Conservation (phyloP, 2,888 invertebrate species). For the Chymomyza caudatula region DNA sequence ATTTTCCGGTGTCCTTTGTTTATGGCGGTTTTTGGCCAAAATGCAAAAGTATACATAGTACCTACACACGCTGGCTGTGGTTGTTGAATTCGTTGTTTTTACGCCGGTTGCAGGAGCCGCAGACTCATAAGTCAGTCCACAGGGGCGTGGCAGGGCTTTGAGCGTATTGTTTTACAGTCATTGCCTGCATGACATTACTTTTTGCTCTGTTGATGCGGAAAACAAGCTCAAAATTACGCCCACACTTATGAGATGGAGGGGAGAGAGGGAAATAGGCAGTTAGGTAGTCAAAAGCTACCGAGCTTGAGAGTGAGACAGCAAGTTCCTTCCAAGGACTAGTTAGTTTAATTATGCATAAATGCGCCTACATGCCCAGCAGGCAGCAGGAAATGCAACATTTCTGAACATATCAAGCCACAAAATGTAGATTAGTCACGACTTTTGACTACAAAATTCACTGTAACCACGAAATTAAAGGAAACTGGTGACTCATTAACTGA, state of each 20-base stretch:
- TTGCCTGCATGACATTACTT: constrained; percentile 35
- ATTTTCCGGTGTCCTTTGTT: constrained; percentile 25
- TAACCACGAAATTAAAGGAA: too few species aligned
- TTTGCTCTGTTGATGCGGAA: constrained; percentile 64
- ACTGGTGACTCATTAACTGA: too few species aligned
- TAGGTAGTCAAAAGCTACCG: not conserved
- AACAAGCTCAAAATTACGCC: constrained; percentile 52
- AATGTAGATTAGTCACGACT: too few species aligned
- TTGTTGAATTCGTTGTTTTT: constrained; percentile 14
- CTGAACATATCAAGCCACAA: not conserved
- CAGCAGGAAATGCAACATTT: not conserved
- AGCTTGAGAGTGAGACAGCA: too few species aligned
- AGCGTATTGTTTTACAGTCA: constrained; percentile 53
- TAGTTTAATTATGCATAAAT: constrained; percentile 69
- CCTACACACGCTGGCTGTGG: not conserved
- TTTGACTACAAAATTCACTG: too few species aligned
- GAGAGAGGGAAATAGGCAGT: not conserved
- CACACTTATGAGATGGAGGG: not conserved
- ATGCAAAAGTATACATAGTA: not conserved
- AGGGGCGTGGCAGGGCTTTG: constrained; percentile 13
- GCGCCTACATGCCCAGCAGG: constrained; percentile 29
- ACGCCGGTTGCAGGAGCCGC: constrained; percentile 47
- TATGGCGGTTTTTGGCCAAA: not conserved
- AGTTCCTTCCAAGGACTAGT: constrained; percentile 49
- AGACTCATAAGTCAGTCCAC: constrained; percentile 67